A percentile compares a stretch with the other conserved stretches of the same genome.
phyloP scores from a whole-genome alignment of 2,113 vertebrate species.

The Colossoma macropomum region DNA sequence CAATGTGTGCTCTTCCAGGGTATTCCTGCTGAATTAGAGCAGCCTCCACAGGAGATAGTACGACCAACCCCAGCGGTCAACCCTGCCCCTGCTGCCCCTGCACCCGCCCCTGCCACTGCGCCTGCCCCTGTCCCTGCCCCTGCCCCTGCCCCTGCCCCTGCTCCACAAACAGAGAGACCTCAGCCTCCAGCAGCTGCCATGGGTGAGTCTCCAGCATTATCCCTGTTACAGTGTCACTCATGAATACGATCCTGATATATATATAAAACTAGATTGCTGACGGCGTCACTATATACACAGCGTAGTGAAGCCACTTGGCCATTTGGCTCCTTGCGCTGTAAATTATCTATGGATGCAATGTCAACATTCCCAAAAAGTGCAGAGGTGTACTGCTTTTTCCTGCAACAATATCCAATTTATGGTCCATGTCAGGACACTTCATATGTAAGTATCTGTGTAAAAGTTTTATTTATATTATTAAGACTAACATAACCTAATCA shows the following conservation, averaged over 20 bases:
- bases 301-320: too few relatives aligned
- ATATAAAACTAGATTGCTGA: too few relatives aligned
- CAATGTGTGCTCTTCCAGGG: conserved; percentile 61
- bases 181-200: conserved; percentile 59
- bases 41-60: conserved; percentile 58
- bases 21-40: conserved; percentile 69
- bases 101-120: neutral
- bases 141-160: neutral
- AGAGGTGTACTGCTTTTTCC: too few relatives aligned
- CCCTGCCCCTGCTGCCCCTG: conserved; percentile 24
- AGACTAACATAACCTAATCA: too few relatives aligned
- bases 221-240: neutral
- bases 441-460: too few relatives aligned
- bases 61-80: conserved; percentile 54
- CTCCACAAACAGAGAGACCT: conserved; percentile 59
- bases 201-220: conserved; percentile 30
- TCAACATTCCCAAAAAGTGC: too few relatives aligned
- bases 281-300: too few relatives aligned
- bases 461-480: too few relatives aligned
- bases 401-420: too few relatives aligned
- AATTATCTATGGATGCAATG: too few relatives aligned
- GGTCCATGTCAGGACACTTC: too few relatives aligned
- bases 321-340: too few relatives aligned
- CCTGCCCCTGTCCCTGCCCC: neutral
- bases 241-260: neutral